phyloP scores from a whole-genome alignment of 2,888 invertebrate genomes.

The Luffia ferchaultella region DNA sequence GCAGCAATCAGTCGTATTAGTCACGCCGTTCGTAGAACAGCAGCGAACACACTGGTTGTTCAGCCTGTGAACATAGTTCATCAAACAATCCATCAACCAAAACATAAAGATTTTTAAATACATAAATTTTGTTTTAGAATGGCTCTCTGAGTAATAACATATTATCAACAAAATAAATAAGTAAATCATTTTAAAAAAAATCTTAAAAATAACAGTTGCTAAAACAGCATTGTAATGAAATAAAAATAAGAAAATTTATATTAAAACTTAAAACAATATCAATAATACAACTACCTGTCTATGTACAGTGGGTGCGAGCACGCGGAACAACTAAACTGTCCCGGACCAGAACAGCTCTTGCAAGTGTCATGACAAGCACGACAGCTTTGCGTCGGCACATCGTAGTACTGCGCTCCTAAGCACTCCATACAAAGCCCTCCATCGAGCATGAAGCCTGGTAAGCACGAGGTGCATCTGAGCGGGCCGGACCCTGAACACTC shows the following conservation, averaged over 20 bases:
- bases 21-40: slow-evolving; percentile 63
- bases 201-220: too few species aligned
- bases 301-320: slow-evolving; percentile 75
- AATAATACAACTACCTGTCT: too few species aligned
- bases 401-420: slow-evolving; percentile 77
- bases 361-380: slow-evolving; percentile 76
- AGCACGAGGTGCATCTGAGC: slow-evolving; percentile 76
- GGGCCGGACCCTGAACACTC: slow-evolving; percentile 86
- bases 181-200: too few species aligned
- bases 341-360: slow-evolving; percentile 75
- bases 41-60: slow-evolving; percentile 81
- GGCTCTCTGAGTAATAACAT: too few species aligned
- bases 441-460: slow-evolving; percentile 74
- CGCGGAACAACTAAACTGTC: slow-evolving; percentile 74
- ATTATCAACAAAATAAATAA: too few species aligned
- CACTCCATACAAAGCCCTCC: slow-evolving; percentile 79
- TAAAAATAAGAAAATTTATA: too few species aligned
- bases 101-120: background rate
- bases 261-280: too few species aligned
- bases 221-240: too few species aligned
- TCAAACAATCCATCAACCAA: background rate
- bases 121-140: too few species aligned
- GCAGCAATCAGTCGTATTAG: slow-evolving; percentile 64
- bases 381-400: slow-evolving; percentile 73
- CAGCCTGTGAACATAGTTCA: slow-evolving; percentile 49